phyloP scores from a whole-genome alignment of 2,113 vertebrate species.

The Cygnus buccinator region DNA sequence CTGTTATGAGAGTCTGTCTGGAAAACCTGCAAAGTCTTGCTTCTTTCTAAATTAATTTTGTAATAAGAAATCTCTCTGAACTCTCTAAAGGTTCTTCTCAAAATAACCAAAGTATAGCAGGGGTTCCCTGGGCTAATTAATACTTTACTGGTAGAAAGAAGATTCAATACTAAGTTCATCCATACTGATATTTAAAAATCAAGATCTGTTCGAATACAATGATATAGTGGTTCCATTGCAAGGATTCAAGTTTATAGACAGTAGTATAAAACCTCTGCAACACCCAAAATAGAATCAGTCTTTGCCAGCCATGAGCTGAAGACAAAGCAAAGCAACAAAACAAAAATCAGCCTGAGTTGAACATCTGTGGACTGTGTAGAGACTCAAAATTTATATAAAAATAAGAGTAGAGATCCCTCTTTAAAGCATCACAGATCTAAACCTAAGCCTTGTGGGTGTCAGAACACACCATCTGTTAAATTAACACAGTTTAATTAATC shows the following conservation, averaged over 20 bases:
- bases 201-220: background rate
- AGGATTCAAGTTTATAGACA: background rate
- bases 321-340: background rate
- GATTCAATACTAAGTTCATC: background rate
- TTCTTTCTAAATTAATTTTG: slow-evolving; percentile 41
- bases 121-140: slow-evolving; percentile 29
- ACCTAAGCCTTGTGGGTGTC: slow-evolving; percentile 59
- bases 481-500: slow-evolving; percentile 68
- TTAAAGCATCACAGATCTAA: slow-evolving; percentile 55
- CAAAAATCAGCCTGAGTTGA: background rate
- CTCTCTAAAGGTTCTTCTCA: background rate
- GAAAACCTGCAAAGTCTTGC: background rate
- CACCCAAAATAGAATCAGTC: background rate
- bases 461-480: slow-evolving; percentile 66
- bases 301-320: background rate
- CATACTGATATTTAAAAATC: background rate
- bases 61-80: background rate
- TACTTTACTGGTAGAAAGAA: background rate
- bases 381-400: slow-evolving; percentile 45
- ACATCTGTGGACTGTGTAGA: slow-evolving; percentile 33
- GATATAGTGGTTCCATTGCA: background rate
- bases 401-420: slow-evolving; percentile 42
- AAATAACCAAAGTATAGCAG: background rate
- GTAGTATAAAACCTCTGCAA: background rate
- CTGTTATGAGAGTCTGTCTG: background rate